phyloP scores from a whole-genome alignment of 2,113 vertebrate species.

The Mola mola region DNA sequence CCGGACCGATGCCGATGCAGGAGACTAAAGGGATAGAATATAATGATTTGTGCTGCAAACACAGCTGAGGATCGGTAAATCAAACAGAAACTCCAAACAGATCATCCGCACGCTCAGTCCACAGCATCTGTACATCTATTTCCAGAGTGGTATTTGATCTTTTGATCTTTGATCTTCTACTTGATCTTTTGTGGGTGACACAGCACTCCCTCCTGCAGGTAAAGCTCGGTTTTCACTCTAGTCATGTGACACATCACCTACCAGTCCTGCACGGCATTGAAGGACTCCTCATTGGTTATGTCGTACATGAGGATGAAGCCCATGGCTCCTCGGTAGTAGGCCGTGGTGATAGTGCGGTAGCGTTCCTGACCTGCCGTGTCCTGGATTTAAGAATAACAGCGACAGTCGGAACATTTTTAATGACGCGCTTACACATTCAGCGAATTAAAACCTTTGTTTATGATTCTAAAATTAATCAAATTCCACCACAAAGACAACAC shows the following conservation, averaged over 20 bases:
- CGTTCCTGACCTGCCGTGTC: conserved; percentile 98
- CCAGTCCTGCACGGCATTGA: conserved; percentile 91
- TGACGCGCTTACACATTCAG: no score
- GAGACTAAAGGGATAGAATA: not conserved
- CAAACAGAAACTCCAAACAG: not conserved
- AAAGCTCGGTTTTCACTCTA: not conserved
- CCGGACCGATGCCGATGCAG: not conserved
- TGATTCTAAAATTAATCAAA: no score
- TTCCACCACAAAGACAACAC: no score
- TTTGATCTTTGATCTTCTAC: no score
- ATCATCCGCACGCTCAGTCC: conserved; percentile 17
- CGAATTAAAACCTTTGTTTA: no score
- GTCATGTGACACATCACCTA: conserved; percentile 70
- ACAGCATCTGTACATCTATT: conserved; percentile 33
- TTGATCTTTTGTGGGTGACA: no score
- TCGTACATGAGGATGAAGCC: conserved; percentile 88
- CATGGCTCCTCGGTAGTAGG: conserved; percentile 97
- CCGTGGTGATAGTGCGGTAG: conserved; percentile 98
- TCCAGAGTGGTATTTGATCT: conserved; percentile 11
- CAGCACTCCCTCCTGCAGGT: not conserved
- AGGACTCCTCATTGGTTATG: conserved; percentile 84
- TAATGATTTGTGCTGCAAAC: not conserved
- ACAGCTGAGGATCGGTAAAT: conserved; percentile 2
- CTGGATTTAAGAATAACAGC: conserved; percentile 65
- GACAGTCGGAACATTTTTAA: no score